A percentile compares a stretch with the other conserved stretches of the same genome.
Conservation (phyloP, 2,797 vertebrate species). For the Lateolabrax maculatus region DNA sequence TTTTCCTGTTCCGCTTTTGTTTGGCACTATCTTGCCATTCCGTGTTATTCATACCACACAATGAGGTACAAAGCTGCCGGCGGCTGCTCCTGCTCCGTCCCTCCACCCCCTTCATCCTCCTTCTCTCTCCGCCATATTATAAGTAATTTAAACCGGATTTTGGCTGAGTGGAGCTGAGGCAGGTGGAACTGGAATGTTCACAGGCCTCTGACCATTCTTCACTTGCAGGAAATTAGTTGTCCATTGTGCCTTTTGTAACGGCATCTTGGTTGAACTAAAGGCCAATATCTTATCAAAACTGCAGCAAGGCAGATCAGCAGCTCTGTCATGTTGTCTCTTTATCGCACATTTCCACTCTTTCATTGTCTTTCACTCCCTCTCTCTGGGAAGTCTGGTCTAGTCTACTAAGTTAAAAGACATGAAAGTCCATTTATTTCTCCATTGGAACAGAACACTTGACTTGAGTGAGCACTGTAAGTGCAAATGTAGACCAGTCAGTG, state of each 20-base stretch:
- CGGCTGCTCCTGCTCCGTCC: constrained; percentile 40
- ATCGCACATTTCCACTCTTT: background rate
- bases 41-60: constrained; percentile 79
- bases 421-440: constrained; percentile 47
- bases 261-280: constrained; percentile 63
- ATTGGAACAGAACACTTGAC: constrained; percentile 43
- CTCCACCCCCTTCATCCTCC: constrained; percentile 39
- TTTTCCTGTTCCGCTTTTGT: constrained; percentile 80
- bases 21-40: constrained; percentile 73
- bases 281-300: constrained; percentile 62
- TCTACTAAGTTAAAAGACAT: constrained; percentile 35
- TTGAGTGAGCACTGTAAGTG: constrained; percentile 57
- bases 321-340: constrained; percentile 44
- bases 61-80: constrained; percentile 79
- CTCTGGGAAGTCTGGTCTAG: constrained; percentile 6
- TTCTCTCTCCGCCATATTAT: constrained; percentile 57
- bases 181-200: constrained; percentile 70
- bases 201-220: constrained; percentile 50
- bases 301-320: constrained; percentile 31
- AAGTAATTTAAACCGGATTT: constrained; percentile 75
- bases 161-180: constrained; percentile 61
- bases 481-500: constrained; percentile 29
- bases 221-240: constrained; percentile 77
- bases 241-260: constrained; percentile 53
- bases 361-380: constrained; percentile 8